Evolutionary conservation across 2,113 vertebrate species (phyloP).

Genomic region (Percina caprodes): DNA sequence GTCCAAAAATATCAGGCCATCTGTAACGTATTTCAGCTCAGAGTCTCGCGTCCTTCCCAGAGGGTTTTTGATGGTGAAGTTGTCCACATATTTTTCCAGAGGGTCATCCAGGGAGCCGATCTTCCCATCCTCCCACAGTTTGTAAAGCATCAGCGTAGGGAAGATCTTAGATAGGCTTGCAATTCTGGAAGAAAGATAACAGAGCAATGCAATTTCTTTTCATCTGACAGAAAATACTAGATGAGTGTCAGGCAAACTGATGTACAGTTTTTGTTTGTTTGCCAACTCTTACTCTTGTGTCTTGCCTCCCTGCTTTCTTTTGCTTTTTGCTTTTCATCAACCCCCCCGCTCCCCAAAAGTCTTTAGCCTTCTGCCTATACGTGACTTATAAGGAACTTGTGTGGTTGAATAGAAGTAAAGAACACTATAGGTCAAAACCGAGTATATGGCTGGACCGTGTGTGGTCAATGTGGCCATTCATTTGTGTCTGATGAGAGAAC

Average conservation of each 20-base stretch:
- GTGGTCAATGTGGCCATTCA: too few relatives aligned
- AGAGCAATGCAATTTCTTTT: not conserved
- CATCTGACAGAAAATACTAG: not conserved
- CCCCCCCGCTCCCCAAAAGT: not conserved
- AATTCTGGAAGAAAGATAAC: conserved; percentile 82
- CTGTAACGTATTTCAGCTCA: conserved; percentile 82
- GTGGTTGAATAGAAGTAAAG: too few relatives aligned
- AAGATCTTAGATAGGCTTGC: conserved; percentile 95
- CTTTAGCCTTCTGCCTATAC: not conserved
- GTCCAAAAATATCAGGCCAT: conserved; percentile 85
- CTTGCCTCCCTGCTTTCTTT: not conserved
- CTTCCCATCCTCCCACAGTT: conserved; percentile 93
- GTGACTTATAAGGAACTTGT: not conserved
- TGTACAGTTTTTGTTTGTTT: not conserved
- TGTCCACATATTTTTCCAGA: conserved; percentile 88
- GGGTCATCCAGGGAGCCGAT: conserved; percentile 92
- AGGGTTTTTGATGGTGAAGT: conserved; percentile 93
- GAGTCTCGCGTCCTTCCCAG: conserved; percentile 84
- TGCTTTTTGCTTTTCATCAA: not conserved
- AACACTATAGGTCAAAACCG: too few relatives aligned
- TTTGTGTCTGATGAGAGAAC: too few relatives aligned
- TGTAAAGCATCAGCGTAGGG: conserved; percentile 93
- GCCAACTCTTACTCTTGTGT: not conserved
- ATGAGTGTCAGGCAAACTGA: not conserved
- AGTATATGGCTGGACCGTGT: too few relatives aligned